Evolutionary conservation across 2,113 vertebrate genomes (phyloP).

Genomic region (Cairina moschata): DNA sequence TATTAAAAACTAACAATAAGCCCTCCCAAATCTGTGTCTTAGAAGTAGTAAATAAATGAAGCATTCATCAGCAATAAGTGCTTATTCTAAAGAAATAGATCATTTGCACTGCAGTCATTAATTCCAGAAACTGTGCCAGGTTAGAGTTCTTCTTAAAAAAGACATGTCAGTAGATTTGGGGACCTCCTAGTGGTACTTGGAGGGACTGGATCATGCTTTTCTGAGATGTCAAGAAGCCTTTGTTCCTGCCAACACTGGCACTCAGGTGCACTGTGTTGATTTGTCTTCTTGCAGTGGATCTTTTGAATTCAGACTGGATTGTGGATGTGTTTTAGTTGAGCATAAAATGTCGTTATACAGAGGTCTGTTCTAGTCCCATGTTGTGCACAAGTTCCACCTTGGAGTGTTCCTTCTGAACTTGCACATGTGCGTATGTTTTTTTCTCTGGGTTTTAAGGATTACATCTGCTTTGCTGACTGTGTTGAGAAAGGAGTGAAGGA

Average conservation of each 20-base stretch:
- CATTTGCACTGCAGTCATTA: not conserved
- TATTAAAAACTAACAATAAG: conserved; percentile 8
- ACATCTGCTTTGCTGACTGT: not conserved
- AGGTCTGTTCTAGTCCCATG: not conserved
- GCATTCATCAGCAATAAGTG: not conserved
- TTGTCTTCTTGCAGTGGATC: not conserved
- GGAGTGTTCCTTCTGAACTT: not conserved
- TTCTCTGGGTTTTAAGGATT: not conserved
- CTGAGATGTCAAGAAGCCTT: not conserved
- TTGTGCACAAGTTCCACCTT: not conserved
- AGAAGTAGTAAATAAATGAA: not conserved
- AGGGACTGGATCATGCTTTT: not conserved
- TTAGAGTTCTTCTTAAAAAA: not conserved
- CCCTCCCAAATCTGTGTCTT: not conserved
- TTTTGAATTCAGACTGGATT: not conserved
- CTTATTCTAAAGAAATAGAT: not conserved
- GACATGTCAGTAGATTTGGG: not conserved
- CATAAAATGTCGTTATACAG: not conserved
- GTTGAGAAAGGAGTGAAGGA: not conserved
- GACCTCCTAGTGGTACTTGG: not conserved
- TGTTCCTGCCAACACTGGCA: not conserved
- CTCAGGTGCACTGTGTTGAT: not conserved
- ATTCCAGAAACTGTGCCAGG: not conserved
- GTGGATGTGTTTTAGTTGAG: not conserved
- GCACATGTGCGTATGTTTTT: not conserved